phyloP scores from a whole-genome alignment of 2,888 invertebrate species.

The Drosophila mulleri region DNA sequence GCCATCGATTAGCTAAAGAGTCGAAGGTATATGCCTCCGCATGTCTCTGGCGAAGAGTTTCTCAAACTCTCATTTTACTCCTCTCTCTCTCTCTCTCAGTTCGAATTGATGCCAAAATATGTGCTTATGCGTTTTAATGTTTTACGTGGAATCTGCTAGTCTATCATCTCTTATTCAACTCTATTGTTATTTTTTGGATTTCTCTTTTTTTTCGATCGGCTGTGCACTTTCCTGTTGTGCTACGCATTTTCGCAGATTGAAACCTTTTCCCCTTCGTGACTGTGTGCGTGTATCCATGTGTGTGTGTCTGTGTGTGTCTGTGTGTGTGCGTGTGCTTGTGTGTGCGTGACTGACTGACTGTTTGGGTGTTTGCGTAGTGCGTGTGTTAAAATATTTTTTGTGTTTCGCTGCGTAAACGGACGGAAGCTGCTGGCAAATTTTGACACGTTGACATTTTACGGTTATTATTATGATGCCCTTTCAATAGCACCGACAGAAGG shows the following conservation, averaged over 20 bases:
- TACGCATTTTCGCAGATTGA: constrained; percentile 50
- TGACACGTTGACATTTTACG: constrained; percentile 72
- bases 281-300: not conserved
- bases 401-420: constrained; percentile 57
- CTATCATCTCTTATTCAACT: not conserved
- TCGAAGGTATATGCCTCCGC: not conserved
- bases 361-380: constrained; percentile 27
- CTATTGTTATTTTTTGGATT: not conserved
- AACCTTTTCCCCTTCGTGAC: constrained; percentile 25
- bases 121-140: rapidly evolving
- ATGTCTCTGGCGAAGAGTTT: not conserved
- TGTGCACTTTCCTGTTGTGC: constrained; percentile 52
- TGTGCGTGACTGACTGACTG: constrained; percentile 20
- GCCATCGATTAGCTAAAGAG: not conserved
- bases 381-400: constrained; percentile 52
- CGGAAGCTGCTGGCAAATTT: constrained; percentile 70
- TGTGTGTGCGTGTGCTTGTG: not conserved
- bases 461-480: constrained; percentile 50
- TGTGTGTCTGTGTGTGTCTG: not conserved
- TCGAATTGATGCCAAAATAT: too few species aligned
- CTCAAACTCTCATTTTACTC: not conserved
- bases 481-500: constrained; percentile 1
- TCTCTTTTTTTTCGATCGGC: constrained; percentile 20
- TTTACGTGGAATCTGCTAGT: constrained; percentile 2
- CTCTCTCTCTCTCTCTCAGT: not conserved